A percentile compares a stretch with the other conserved stretches of the same genome.
phyloP scores from a whole-genome alignment of 2,113 vertebrate genomes.

The Ophiodon elongatus region DNA sequence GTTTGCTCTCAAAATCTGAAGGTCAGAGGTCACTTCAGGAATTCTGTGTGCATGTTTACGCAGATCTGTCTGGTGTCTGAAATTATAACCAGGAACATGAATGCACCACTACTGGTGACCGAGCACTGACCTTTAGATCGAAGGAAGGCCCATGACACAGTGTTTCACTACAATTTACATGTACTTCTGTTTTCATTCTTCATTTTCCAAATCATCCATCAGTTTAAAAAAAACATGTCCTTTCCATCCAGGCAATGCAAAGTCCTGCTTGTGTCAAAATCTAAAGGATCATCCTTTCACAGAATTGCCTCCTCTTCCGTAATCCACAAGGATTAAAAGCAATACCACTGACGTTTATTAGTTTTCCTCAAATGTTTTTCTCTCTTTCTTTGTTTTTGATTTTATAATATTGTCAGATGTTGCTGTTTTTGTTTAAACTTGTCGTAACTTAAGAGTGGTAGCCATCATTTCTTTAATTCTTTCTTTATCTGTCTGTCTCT shows the following conservation, averaged over 20 bases:
- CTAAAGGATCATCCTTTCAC: neutral
- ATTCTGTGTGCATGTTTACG: slow-evolving; percentile 37
- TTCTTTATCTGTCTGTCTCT: slow-evolving; percentile 13
- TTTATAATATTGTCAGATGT: neutral
- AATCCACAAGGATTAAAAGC: neutral
- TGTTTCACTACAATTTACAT: neutral
- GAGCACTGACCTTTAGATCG: slow-evolving; percentile 1
- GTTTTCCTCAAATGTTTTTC: neutral
- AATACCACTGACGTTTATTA: neutral
- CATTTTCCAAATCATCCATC: neutral
- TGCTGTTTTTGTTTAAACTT: neutral
- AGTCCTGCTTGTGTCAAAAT: neutral
- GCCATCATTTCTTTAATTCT: neutral
- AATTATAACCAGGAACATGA: slow-evolving; percentile 10
- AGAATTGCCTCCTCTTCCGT: neutral
- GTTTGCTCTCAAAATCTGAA: slow-evolving; percentile 41
- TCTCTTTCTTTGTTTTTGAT: neutral
- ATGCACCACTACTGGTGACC: neutral
- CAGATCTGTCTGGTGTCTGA: slow-evolving; percentile 20
- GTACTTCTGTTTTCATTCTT: neutral
- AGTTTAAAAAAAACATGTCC: neutral
- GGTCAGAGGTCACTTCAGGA: slow-evolving; percentile 56
- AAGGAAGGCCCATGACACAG: neutral
- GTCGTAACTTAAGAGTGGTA: neutral
- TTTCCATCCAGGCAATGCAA: neutral